Conservation (phyloP, 2,113 vertebrate species). For the Irena cyanogastra region DNA sequence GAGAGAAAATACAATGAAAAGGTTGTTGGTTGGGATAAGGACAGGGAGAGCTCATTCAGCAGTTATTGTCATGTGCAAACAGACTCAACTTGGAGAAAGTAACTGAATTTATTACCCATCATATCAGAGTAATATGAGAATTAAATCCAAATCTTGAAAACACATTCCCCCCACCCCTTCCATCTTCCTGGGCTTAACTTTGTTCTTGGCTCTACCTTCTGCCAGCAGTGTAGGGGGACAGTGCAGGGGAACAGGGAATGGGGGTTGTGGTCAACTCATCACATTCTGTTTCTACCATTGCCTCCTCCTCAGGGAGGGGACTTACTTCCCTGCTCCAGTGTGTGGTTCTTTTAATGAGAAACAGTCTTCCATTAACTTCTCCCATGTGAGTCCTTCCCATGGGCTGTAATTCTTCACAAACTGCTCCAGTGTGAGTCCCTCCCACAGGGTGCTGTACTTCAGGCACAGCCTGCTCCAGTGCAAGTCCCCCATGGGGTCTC, state of each 20-base stretch:
- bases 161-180: not conserved
- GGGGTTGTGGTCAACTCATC: not conserved
- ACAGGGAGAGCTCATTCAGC: not conserved
- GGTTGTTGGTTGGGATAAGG: not conserved
- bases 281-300: not conserved
- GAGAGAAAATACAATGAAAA: not conserved
- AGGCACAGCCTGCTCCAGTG: not conserved
- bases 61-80: not conserved
- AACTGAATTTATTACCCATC: not conserved
- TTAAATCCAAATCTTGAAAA: not conserved
- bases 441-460: not conserved
- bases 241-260: not conserved
- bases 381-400: not conserved
- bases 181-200: not conserved
- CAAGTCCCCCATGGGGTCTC: fast-evolving
- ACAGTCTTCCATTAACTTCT: not conserved
- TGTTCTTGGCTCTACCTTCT: not conserved
- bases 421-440: not conserved
- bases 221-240: not conserved
- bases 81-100: not conserved
- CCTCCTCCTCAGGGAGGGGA: not conserved
- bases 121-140: not conserved
- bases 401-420: not conserved
- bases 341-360: not conserved
- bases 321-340: not conserved